Base-by-base conservation (phyloP, 2,113 vertebrate genomes). In the Saimiri boliviensis region DNA sequence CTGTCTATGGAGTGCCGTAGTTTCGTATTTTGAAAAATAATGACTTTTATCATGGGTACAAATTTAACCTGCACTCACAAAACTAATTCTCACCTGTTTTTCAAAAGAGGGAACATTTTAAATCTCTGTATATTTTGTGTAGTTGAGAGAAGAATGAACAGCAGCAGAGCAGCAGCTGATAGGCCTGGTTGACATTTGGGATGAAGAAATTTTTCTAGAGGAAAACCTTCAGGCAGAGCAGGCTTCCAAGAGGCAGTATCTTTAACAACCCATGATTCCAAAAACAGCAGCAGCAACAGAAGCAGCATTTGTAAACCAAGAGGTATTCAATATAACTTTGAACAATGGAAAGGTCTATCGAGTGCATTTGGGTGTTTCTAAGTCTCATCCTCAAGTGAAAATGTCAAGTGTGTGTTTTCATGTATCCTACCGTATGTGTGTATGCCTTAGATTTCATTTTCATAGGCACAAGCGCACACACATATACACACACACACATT, bases 21-120 rank as follows among this genome's bases (percentile, higher is more conserved):
- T 80, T 97, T 94, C 82, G 27, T 66, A 54, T 89, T 85, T 47
- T 52, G 58, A 89, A 93, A 97, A 91, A 35, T 82, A 66, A 4
- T 84, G 56, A 37, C 40, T 89, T 96, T 54, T 52, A 8, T 73
- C 35, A 49, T 6, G 7, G 73, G 47, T 5, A 4, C 8, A 82
- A 77, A 89, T 74, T 79, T 92, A 95, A 32, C 49, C 73, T 93
- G 20, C 2, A 47, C 0, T 10, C 66, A 74, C 14, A 6, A 66
- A 85, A 90, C 37, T 80, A 52, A 25, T 30, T 49, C 71, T 79
- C n/a, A 89, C 3, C 63, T 68, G 25, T 86, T 92, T 80, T 66
- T 85, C 71, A 80, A 42, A 85, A 94, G 32, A 42, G 8, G 19
- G 32, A 54, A 73, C 68, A 52, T 76, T 49, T 60, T 77, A 52